A percentile compares a stretch with the other conserved stretches of the same genome.
phyloP scores from a whole-genome alignment of 2,888 invertebrate genomes.

The Torymus aiolomorphi region DNA sequence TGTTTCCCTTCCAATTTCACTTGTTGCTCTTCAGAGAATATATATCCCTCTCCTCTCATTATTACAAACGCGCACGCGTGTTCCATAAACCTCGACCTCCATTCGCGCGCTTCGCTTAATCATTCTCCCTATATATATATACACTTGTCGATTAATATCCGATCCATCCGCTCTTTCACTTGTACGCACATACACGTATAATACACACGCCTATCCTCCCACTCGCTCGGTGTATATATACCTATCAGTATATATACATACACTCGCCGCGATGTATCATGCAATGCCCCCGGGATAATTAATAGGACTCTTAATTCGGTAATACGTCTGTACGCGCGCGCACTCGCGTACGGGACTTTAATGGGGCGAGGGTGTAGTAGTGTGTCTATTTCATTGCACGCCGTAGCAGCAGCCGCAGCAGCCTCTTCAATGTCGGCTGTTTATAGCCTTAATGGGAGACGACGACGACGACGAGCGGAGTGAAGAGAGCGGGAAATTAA shows the following conservation, averaged over 20 bases:
- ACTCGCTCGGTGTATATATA: background rate
- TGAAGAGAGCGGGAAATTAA: too few species aligned
- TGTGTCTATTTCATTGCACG: background rate
- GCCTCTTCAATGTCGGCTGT: too few species aligned
- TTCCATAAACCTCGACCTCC: slow-evolving; percentile 11
- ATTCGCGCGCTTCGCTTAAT: slow-evolving; percentile 27
- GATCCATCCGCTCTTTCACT: slow-evolving; percentile 21
- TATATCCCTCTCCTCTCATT: too few species aligned
- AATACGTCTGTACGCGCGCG: background rate
- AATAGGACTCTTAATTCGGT: slow-evolving; percentile 20
- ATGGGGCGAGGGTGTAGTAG: background rate
- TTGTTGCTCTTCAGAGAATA: background rate
- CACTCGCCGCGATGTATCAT: too few species aligned
- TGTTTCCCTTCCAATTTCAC: slow-evolving; percentile 19
- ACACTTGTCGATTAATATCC: slow-evolving; percentile 26
- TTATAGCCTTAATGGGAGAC: too few species aligned
- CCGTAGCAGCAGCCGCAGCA: too few species aligned
- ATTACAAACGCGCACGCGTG: background rate
- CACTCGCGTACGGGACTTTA: background rate
- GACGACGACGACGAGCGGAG: too few species aligned
- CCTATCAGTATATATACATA: background rate
- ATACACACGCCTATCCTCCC: background rate
- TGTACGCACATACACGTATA: background rate
- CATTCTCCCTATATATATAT: background rate
- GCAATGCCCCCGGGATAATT: slow-evolving; percentile 5